Percentiles rank a stretch among this genome's conserved stretches.
Evolutionary conservation across 2,797 vertebrate species (phyloP).

Genomic region (Microctenopoma lineatum): DNA sequence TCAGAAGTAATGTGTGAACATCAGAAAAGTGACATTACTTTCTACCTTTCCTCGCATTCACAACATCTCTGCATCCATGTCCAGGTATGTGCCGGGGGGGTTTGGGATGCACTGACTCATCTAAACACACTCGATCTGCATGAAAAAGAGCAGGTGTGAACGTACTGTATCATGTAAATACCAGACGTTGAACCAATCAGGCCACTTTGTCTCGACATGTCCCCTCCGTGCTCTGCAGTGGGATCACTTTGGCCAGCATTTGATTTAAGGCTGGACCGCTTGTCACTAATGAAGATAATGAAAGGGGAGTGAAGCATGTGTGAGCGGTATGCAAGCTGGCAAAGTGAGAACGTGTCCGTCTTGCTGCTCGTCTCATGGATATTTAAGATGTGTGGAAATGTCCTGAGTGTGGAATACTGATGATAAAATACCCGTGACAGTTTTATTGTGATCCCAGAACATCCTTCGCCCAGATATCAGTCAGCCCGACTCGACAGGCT

Average conservation of each 20-base stretch:
- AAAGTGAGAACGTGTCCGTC: conserved; percentile 48
- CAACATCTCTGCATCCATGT: no score
- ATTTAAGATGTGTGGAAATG: conserved; percentile 76
- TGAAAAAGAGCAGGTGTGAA: no score
- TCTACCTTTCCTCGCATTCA: no score
- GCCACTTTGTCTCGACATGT: not conserved
- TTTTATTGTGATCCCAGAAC: conserved; percentile 76
- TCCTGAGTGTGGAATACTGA: conserved; percentile 56
- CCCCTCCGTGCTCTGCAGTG: not conserved
- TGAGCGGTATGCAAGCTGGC: conserved; percentile 28
- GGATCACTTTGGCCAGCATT: not conserved
- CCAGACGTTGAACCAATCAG: not conserved
- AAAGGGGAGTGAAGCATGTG: conserved; percentile 25
- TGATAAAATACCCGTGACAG: conserved; percentile 77
- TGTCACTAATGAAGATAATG: conserved; percentile 25
- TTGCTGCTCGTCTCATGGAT: conserved; percentile 60
- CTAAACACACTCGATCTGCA: no score
- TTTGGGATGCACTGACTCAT: no score
- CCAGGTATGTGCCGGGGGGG: no score
- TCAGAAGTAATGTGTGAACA: no score
- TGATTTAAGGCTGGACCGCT: not conserved
- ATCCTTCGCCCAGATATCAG: conserved; percentile 67
- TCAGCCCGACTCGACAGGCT: conserved; percentile 41
- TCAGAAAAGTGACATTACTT: no score
- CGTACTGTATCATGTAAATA: not conserved